Evolutionary conservation across 2,888 invertebrate genomes (phyloP).

Genomic region (Zaprionus bogoriensis): DNA sequence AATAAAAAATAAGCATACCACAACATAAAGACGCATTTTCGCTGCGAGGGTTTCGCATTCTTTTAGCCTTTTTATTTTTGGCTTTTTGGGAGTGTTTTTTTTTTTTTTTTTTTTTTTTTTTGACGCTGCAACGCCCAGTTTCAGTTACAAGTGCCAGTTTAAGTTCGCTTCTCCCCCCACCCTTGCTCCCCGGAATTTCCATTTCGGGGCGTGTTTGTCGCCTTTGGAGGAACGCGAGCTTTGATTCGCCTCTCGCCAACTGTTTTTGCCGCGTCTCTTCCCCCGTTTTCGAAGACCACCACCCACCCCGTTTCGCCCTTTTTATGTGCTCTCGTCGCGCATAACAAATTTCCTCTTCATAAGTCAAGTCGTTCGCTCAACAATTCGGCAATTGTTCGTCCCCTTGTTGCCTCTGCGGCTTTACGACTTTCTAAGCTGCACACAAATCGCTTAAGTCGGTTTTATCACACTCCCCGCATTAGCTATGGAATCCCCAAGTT

Average conservation of each 20-base stretch:
- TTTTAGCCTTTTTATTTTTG: background rate
- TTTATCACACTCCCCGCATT: constrained; percentile 43
- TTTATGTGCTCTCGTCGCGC: constrained; percentile 38
- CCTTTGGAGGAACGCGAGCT: constrained; percentile 45
- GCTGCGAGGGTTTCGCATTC: constrained; percentile 17
- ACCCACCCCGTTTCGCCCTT: no score
- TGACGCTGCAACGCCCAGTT: constrained; percentile 45
- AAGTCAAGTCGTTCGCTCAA: constrained; percentile 46
- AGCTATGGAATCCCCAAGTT: constrained; percentile 23
- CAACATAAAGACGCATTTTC: constrained; percentile 39
- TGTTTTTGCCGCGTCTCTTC: constrained; percentile 19
- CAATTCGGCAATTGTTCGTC: constrained; percentile 30
- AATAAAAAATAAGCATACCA: constrained; percentile 48
- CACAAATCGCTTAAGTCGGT: constrained; percentile 48
- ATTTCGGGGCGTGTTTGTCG: constrained; percentile 48
- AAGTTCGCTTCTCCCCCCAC: background rate
- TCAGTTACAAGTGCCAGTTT: constrained; percentile 3
- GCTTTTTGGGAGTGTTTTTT: background rate
- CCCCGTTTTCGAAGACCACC: no score
- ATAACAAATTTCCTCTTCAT: constrained; percentile 67
- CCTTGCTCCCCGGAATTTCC: background rate
- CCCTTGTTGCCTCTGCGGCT: constrained; percentile 6
- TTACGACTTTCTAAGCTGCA: constrained; percentile 53
- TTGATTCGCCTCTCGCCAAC: constrained; percentile 50
- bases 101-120: background rate